Percentiles rank a stretch among this genome's conserved stretches.
Evolutionary conservation across 2,888 invertebrate genomes (phyloP).

Genomic region (Mythimna albipuncta): DNA sequence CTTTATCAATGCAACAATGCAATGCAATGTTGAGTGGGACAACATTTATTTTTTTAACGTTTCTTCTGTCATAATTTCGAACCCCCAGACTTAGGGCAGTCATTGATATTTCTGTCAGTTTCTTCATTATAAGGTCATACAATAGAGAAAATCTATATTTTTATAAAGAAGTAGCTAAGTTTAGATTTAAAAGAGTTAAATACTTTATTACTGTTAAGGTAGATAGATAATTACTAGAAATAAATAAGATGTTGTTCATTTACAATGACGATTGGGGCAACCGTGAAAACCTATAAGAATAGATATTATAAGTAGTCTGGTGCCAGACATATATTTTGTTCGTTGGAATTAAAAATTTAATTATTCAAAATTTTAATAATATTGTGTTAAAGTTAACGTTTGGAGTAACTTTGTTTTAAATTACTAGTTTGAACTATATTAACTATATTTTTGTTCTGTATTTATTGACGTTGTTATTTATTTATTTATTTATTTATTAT

Average conservation of each 20-base stretch:
- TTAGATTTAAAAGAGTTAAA: slow-evolving; percentile 13
- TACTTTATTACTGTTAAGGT: slow-evolving; percentile 4
- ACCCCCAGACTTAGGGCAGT: background rate
- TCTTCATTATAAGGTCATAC: slow-evolving; percentile 6
- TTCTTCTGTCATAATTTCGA: background rate
- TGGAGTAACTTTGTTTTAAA: background rate
- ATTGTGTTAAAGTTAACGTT: background rate
- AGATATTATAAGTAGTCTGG: slow-evolving; percentile 42
- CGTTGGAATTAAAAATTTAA: background rate
- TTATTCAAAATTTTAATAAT: background rate
- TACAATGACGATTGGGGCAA: slow-evolving; percentile 33
- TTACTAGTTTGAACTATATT: background rate
- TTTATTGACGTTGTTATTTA: too few relatives aligned
- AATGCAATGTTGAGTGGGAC: too few relatives aligned
- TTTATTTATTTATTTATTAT: too few relatives aligned
- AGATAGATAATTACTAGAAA: slow-evolving; percentile 26
- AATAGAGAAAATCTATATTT: slow-evolving; percentile 16
- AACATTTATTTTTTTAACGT: too few relatives aligned
- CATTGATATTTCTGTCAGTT: background rate
- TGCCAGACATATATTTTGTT: slow-evolving; percentile 20
- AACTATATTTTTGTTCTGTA: too few relatives aligned
- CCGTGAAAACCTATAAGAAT: slow-evolving; percentile 41
- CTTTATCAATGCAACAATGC: background rate
- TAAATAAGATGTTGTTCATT: slow-evolving; percentile 29
- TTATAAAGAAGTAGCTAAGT: slow-evolving; percentile 16